Evolutionary conservation across 1,140 invertebrate species (phyloP), one percentile per base, ranked within the genome.

Genomic region (Sarcophaga bullata): DNA sequence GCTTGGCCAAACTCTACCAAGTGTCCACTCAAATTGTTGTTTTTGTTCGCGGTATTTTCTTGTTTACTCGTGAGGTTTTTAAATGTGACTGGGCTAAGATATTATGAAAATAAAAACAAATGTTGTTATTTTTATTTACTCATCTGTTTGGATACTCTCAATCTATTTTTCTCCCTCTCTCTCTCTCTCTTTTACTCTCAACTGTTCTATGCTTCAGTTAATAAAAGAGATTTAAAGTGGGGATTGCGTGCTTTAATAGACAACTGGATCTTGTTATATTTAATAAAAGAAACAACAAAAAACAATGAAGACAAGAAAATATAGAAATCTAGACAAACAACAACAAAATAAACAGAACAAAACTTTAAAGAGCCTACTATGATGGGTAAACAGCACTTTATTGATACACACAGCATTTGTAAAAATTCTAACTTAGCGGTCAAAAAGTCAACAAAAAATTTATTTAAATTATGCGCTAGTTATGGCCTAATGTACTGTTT

Each of bases 251-350:
- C 25, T 2, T 37, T 37, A 37, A 62, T 19, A 68, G 10, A 68
- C 62, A 68, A 68, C 62, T 68, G 62, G 62, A 68, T 68, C 62
- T 68, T 68, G 62, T 7, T 37, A 68, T 68, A 68, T 68, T 68
- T 37, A 37, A 25, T 68, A n/a, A 68, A 68, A 68, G 19, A 68
- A 8, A n/a, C 15, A 68, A 68, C 58, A 68, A 19, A 37, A 19
- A 68, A 68, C 58, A 68, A 68, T 19, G 19, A 6, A 68, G 19
- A 9, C n/a, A 68, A 68, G 8, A 68, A 8, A 19, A 52, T 52
- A 68, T 19, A n/a, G 19, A 68, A 19, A 68, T 8, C 58, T 68
- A 68, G 19, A 68, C 17, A 68, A 52, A 10, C 9, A 52, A 68
- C 17, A 68, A 52, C 13, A 13, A 52, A 52, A 52, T 52, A 52